A percentile compares a stretch with the other conserved stretches of the same genome.
phyloP scores from a whole-genome alignment of 2,797 vertebrate species.

The Platalea minor region DNA sequence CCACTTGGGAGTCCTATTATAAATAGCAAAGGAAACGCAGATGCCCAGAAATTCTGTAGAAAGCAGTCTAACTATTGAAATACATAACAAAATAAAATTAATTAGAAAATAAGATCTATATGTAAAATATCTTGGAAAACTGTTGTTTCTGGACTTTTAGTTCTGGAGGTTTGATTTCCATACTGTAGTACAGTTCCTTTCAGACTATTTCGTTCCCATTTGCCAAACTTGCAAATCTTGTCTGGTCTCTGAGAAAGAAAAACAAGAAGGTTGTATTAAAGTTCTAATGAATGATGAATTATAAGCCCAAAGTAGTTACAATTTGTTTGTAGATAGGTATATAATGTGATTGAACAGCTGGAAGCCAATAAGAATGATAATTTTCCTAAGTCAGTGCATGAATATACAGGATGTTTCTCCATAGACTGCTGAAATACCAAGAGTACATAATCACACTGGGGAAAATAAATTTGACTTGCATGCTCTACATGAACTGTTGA shows the following conservation, averaged over 20 bases:
- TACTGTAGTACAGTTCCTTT: not conserved
- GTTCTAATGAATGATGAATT: not conserved
- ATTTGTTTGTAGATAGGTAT: not conserved
- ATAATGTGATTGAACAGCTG: slow-evolving; percentile 15
- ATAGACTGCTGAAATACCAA: not conserved
- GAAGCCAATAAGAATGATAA: slow-evolving; percentile 21
- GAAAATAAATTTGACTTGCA: not conserved
- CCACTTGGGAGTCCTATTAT: not conserved
- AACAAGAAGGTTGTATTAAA: not conserved
- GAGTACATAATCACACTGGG: not conserved
- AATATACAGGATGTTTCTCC: slow-evolving; percentile 11
- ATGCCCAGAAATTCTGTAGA: not conserved
- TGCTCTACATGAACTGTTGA: not conserved
- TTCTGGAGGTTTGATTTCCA: not conserved
- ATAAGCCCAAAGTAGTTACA: not conserved
- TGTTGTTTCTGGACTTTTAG: not conserved
- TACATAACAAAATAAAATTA: not conserved
- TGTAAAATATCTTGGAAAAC: not conserved
- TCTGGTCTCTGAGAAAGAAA: not conserved
- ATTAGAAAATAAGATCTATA: not conserved
- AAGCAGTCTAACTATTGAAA: not conserved
- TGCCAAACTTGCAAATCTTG: not conserved
- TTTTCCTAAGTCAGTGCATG: not conserved
- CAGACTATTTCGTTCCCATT: not conserved
- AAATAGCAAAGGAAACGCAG: not conserved